These are phyloP conservation scores for Halesus radiatus DNA, from an alignment of 1,140 invertebrate genomes.

Conservation along the genomic window DNA sequence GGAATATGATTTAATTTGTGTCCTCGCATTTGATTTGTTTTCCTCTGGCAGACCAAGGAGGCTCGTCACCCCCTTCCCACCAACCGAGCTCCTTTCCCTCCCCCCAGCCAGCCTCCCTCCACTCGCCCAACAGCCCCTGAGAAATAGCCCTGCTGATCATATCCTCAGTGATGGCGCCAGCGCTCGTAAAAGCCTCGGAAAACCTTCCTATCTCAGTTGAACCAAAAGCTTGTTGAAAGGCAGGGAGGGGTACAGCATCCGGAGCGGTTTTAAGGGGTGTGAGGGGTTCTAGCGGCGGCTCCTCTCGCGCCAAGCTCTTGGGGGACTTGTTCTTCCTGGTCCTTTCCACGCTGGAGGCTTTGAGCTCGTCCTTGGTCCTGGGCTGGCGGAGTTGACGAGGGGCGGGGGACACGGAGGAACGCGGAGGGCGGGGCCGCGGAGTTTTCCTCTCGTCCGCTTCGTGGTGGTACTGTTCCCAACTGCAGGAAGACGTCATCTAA, in stretches of 20 bases:
- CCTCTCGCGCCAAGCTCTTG: conserved; percentile 37
- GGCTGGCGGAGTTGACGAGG: conserved; percentile 13
- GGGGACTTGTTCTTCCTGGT: conserved; percentile 48
- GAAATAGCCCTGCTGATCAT: conserved; percentile 53
- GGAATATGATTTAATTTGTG: background rate
- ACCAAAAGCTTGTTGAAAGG: conserved; percentile 83
- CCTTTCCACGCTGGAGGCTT: conserved; percentile 10
- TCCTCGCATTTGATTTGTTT: conserved; percentile 40
- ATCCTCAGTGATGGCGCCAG: conserved; percentile 48
- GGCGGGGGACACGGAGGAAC: conserved; percentile 2
- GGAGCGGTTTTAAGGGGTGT: background rate
- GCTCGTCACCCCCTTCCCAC: background rate
- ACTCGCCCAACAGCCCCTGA: conserved; percentile 43
- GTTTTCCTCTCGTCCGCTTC: conserved; percentile 23
- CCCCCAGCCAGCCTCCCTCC: conserved; percentile 40
- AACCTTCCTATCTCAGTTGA: conserved; percentile 84
- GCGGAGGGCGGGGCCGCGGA: conserved; percentile 12
- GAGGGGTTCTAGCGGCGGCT: background rate
- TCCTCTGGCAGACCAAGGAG: background rate
- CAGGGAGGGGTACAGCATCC: conserved; percentile 72
- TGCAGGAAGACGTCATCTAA: conserved; percentile 2
- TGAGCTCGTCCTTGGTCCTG: conserved; percentile 21
- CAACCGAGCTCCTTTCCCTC: background rate
- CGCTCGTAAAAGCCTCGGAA: conserved; percentile 69
- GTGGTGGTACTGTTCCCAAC: conserved; percentile 17